A percentile compares a stretch with the other conserved stretches of the same genome.
Conservation (phyloP, 2,113 vertebrate species). For the Australoheros scitulus region DNA sequence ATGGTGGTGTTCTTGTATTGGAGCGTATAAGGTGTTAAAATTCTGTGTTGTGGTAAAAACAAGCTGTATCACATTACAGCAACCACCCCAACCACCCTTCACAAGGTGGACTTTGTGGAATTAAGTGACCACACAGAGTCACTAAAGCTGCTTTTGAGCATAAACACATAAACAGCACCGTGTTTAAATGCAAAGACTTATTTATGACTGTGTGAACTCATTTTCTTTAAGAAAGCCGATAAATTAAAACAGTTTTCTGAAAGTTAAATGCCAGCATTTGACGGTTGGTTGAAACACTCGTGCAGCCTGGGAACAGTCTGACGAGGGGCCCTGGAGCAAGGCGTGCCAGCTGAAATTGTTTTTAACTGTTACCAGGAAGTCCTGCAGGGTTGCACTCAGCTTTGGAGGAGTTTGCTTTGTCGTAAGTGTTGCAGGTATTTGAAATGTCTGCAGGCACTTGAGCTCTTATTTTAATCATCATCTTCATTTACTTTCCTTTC, state of each 20-base stretch:
- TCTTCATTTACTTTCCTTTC: no score
- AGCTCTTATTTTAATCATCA: accelerated
- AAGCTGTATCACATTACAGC: not conserved
- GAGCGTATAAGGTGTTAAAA: not conserved
- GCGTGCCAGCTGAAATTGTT: not conserved
- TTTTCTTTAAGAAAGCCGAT: not conserved
- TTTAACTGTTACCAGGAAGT: not conserved
- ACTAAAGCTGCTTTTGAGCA: not conserved
- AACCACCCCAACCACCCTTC: not conserved
- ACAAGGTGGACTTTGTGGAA: accelerated
- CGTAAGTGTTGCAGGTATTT: not conserved
- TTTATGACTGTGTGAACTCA: not conserved
- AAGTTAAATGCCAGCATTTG: not conserved
- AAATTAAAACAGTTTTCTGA: not conserved
- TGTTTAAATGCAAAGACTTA: no score
- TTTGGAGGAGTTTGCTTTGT: not conserved
- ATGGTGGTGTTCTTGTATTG: not conserved
- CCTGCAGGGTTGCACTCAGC: not conserved
- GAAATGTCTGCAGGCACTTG: not conserved
- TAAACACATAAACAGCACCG: not conserved
- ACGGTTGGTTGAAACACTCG: not conserved
- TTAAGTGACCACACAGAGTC: not conserved
- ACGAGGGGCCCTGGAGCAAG: not conserved
- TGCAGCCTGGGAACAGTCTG: accelerated
- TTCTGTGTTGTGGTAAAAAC: not conserved